phyloP scores from a whole-genome alignment of 2,888 invertebrate species.

The Plagodis dolabraria region DNA sequence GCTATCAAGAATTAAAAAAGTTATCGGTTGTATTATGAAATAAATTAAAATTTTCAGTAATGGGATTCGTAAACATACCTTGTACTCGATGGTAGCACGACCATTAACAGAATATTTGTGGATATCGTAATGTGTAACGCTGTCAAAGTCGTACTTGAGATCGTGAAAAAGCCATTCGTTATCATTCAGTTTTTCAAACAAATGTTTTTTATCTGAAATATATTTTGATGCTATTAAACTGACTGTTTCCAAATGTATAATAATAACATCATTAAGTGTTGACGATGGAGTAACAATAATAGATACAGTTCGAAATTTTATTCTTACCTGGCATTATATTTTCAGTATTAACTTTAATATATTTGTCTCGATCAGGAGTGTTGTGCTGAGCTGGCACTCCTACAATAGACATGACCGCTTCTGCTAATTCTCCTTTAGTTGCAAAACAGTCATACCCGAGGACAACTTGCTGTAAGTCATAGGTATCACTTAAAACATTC shows the following conservation, averaged over 20 bases:
- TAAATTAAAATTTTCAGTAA: no score
- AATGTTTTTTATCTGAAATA: slow-evolving; percentile 57
- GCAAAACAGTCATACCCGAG: slow-evolving; percentile 68
- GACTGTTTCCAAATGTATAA: no score
- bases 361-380: slow-evolving; percentile 60
- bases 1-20: no score
- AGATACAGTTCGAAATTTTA: no score
- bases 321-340: slow-evolving; percentile 64
- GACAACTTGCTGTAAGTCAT: slow-evolving; percentile 53
- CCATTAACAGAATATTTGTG: slow-evolving; percentile 62
- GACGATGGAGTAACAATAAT: no score
- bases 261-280: no score
- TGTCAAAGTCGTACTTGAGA: slow-evolving; percentile 58
- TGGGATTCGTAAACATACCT: slow-evolving; percentile 39
- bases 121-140: slow-evolving; percentile 61
- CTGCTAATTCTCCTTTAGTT: slow-evolving; percentile 51
- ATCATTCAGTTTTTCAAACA: slow-evolving; percentile 52
- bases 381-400: slow-evolving; percentile 74
- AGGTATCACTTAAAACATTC: neutral
- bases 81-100: slow-evolving; percentile 52
- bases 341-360: slow-evolving; percentile 46
- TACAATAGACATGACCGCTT: slow-evolving; percentile 57
- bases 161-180: slow-evolving; percentile 65
- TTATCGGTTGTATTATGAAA: no score
- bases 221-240: neutral